Percentiles rank a stretch among this genome's conserved stretches.
Conservation (phyloP, 2,797 vertebrate genomes). For the Clamator glandarius region DNA sequence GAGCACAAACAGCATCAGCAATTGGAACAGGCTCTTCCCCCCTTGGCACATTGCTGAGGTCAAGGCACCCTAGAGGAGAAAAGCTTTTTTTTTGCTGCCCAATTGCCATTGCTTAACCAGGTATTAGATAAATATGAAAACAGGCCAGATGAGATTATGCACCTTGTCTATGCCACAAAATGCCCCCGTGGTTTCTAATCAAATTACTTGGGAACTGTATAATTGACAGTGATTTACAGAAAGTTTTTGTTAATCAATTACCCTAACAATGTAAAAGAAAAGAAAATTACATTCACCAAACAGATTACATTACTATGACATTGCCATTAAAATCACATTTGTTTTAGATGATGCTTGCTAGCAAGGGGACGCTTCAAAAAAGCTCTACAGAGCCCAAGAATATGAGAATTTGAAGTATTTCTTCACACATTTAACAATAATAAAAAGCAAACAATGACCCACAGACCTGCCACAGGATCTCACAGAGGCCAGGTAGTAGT, state of each 20-base stretch:
- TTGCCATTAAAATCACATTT: background rate
- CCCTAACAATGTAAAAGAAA: background rate
- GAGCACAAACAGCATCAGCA: background rate
- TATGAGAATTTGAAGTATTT: background rate
- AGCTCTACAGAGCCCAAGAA: background rate
- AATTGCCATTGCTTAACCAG: background rate
- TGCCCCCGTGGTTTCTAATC: background rate
- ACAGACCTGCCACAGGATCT: background rate
- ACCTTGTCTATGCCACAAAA: background rate
- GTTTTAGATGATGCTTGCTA: background rate
- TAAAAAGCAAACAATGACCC: background rate
- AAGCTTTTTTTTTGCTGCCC: background rate
- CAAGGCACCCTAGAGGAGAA: rapidly evolving
- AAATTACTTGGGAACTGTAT: background rate
- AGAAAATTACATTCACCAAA: background rate
- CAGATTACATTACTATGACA: background rate
- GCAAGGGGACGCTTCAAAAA: background rate
- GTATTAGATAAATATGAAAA: background rate
- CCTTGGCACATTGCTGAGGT: background rate
- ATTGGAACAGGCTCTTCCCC: background rate
- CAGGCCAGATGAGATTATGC: background rate
- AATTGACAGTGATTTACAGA: background rate
- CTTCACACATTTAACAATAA: background rate
- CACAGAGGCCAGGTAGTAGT: background rate
- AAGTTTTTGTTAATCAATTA: background rate